Evolutionary conservation across 2,797 vertebrate genomes (phyloP).

Genomic region (Chelon labrosus): DNA sequence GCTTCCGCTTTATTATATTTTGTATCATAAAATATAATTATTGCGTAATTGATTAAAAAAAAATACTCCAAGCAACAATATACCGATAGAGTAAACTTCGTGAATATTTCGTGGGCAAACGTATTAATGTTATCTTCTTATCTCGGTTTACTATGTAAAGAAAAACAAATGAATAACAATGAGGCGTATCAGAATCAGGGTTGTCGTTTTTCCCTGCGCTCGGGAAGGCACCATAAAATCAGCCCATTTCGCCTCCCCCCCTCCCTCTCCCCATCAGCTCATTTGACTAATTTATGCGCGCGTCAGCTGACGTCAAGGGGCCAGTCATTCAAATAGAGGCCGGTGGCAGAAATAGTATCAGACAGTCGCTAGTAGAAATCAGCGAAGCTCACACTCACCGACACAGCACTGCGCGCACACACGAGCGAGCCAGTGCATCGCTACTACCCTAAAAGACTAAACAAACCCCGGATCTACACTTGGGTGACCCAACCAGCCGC

Average conservation of each 20-base stretch:
- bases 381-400: conserved; percentile 53
- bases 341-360: conserved; percentile 88
- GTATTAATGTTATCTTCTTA: no score
- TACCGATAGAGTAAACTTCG: not conserved
- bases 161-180: not conserved
- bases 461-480: conserved; percentile 53
- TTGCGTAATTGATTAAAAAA: no score
- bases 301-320: conserved; percentile 85
- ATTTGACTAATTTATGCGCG: conserved; percentile 81
- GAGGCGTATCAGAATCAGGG: not conserved
- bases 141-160: not conserved
- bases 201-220: not conserved
- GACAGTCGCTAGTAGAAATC: conserved; percentile 74
- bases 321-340: conserved; percentile 76
- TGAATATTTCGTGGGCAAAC: not conserved
- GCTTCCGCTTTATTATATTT: no score
- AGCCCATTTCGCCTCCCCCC: not conserved
- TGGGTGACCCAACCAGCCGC: conserved; percentile 69
- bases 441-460: conserved; percentile 21
- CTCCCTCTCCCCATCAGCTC: not conserved
- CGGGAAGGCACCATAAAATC: conserved; percentile 44
- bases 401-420: conserved; percentile 63
- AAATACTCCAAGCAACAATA: not conserved
- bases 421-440: conserved; percentile 69
- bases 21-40: no score